Evolutionary conservation across 2,888 invertebrate genomes (phyloP).

Genomic region (Microchrysa polita): DNA sequence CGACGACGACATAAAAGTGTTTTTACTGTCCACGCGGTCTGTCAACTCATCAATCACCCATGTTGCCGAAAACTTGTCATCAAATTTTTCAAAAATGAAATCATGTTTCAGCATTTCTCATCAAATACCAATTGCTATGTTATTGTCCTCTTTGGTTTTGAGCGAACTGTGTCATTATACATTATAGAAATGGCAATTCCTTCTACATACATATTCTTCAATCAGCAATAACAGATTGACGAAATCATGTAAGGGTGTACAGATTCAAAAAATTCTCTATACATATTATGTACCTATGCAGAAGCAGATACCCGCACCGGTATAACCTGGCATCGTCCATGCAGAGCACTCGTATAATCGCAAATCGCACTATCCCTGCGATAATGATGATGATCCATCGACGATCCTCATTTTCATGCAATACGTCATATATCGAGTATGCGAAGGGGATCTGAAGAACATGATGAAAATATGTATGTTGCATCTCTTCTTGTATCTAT

Average conservation of each 20-base stretch:
- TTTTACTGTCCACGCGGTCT: slow-evolving; percentile 37
- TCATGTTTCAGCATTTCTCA: slow-evolving; percentile 42
- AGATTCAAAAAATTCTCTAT: slow-evolving; percentile 17
- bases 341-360: slow-evolving; percentile 7
- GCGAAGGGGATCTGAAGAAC: background rate
- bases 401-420: slow-evolving; percentile 33
- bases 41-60: slow-evolving; percentile 44
- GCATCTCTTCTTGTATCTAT: background rate
- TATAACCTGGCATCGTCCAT: too few species aligned
- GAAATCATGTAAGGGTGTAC: too few species aligned
- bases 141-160: slow-evolving; percentile 30
- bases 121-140: slow-evolving; percentile 41
- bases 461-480: slow-evolving; percentile 9
- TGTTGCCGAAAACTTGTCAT: slow-evolving; percentile 38
- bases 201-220: too few species aligned
- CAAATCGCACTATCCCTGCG: slow-evolving; percentile 34
- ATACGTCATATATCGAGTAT: slow-evolving; percentile 15
- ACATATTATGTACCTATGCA: background rate
- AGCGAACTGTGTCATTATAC: background rate
- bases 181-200: too few species aligned
- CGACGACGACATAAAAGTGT: slow-evolving; percentile 41
- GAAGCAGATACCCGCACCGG: too few species aligned
- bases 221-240: background rate
- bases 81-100: slow-evolving; percentile 42
- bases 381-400: slow-evolving; percentile 34